Evolutionary conservation across 1,140 invertebrate genomes (phyloP).

Genomic region (Pachypeltis micranthus): DNA sequence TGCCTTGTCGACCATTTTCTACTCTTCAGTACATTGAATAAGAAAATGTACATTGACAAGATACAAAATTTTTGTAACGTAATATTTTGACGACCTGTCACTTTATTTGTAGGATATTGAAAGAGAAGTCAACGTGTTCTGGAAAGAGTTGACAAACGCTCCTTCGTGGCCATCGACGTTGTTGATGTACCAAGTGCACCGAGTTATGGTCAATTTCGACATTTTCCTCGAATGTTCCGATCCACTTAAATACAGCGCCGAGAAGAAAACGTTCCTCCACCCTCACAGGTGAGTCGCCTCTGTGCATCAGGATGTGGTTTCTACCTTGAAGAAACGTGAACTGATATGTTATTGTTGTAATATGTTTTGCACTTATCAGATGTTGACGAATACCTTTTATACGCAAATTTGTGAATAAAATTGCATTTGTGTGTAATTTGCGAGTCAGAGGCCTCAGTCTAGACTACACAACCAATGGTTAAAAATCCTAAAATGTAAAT

Average conservation of each 20-base stretch:
- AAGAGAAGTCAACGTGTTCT: slow-evolving; percentile 42
- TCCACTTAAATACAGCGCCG: slow-evolving; percentile 46
- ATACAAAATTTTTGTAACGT: too few species aligned
- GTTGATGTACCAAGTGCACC: slow-evolving; percentile 62
- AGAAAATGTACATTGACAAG: too few species aligned
- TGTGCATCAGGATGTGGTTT: neutral
- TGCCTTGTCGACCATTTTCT: too few species aligned
- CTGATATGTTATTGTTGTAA: too few species aligned
- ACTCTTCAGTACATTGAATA: too few species aligned
- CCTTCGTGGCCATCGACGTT: slow-evolving; percentile 35
- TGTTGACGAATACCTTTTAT: neutral
- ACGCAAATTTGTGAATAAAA: neutral
- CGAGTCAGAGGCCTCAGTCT: too few species aligned
- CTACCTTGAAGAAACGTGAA: too few species aligned
- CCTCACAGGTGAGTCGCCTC: slow-evolving; percentile 18
- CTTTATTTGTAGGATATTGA: slow-evolving; percentile 40
- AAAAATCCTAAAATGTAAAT: too few species aligned
- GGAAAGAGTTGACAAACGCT: slow-evolving; percentile 33
- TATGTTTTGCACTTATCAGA: too few species aligned
- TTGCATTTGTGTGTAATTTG: neutral
- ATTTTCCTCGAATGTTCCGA: slow-evolving; percentile 63
- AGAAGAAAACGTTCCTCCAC: slow-evolving; percentile 64
- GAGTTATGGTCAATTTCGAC: slow-evolving; percentile 71
- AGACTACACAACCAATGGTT: too few species aligned
- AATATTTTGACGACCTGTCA: too few species aligned